phyloP scores from a whole-genome alignment of 2,797 vertebrate species.

The Capromys pilorides region DNA sequence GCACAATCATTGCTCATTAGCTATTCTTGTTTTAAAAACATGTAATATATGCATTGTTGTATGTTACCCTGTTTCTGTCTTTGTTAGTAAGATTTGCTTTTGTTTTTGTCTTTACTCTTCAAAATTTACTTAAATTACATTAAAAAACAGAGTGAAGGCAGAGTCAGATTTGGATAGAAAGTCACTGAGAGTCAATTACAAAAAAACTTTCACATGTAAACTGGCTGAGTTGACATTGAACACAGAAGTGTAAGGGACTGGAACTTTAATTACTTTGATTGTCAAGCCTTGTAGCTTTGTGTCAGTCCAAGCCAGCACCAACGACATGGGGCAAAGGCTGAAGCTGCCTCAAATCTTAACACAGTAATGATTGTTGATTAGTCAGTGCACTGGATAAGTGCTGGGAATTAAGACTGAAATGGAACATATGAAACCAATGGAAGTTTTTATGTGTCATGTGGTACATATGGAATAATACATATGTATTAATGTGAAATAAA shows the following conservation, averaged over 20 bases:
- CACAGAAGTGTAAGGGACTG: conserved; percentile 96
- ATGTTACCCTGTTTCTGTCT: too few relatives aligned
- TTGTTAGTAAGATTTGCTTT: too few relatives aligned
- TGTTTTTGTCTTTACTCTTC: too few relatives aligned
- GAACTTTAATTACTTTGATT: conserved; percentile 98
- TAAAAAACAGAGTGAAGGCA: too few relatives aligned
- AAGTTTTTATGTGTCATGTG: conserved; percentile 12
- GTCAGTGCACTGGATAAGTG: conserved; percentile 86
- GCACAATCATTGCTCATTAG: too few relatives aligned
- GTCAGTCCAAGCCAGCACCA: conserved; percentile 91
- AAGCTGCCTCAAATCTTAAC: conserved; percentile 90
- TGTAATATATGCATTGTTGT: too few relatives aligned
- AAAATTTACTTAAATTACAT: too few relatives aligned
- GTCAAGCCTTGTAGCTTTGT: conserved; percentile 93
- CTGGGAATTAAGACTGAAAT: conserved; percentile 69
- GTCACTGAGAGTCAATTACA: not conserved
- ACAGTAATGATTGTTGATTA: conserved; percentile 91
- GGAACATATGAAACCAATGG: conserved; percentile 22
- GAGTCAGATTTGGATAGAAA: not conserved
- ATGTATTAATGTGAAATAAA: not conserved
- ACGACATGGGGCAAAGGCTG: conserved; percentile 92
- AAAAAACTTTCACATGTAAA: conserved; percentile 66
- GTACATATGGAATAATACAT: not conserved
- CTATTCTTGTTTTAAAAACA: too few relatives aligned
- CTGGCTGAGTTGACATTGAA: conserved; percentile 91